Base-by-base conservation (phyloP, 2,888 invertebrate genomes). In the Calliopum simillimum region DNA sequence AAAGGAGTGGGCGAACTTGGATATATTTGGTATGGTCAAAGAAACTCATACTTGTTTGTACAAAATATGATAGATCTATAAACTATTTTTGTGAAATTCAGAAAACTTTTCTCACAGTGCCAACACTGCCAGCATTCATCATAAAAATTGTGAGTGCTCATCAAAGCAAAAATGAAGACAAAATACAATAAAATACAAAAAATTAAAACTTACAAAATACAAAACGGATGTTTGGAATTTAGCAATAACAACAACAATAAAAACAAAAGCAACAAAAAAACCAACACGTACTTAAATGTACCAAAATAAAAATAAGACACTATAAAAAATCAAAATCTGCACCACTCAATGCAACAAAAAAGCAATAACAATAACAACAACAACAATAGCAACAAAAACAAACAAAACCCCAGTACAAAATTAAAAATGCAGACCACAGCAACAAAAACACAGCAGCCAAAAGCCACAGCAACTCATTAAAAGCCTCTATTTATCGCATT, bases 401-500 rank as follows among this genome's bases (percentile, higher is more conserved):
- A 44, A 14, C 13, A 41, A 21, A 19, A 12, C 3, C n/a, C n/a
- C 12, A 47, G 47, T 23, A 46, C 0, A 62, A 44, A 67, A 58
- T 67, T 67, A 58, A 67, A 67, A 67, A 67, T 58, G 67, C 67
- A 67, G 33, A 33, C 33, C 5, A 8, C 33, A 33, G 8, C 67
- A 56, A 56, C 56, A 47, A 44, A 58, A 58, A 56, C 16, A 58
- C 66, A 33, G 19, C 58, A 47, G 59, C 33, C 47, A 51, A 13
- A 16, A 21, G 43, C 14, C 44, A 23, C 46, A 59, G 21, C 13
- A 53, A 64, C 64, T 64, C 64, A 64, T 64, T 64, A 64, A 64
- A 67, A 58, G 56, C 59, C 67, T 67, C 67, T 76, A 76, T 77
- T 77, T 76, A 76, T 76, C 76, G 75, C 76, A 76, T 74, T 76